Evolutionary conservation across 2,113 vertebrate species (phyloP).

Genomic region (Gallinago undulata): DNA sequence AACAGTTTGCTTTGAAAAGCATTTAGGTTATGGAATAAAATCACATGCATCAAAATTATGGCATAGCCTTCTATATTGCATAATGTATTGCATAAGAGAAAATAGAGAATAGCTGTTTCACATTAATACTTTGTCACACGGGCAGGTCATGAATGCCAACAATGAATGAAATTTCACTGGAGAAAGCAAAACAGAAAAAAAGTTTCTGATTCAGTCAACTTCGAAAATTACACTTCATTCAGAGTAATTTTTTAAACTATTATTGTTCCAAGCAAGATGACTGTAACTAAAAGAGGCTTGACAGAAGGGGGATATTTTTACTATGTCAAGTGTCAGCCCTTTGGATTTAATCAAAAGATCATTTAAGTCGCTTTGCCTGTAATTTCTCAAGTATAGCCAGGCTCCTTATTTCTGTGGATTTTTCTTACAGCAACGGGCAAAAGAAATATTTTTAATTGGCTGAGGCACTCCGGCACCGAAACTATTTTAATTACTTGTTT

Average conservation of each 20-base stretch:
- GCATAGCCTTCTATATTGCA: slow-evolving; percentile 42
- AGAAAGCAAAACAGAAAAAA: slow-evolving; percentile 32
- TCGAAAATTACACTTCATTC: slow-evolving; percentile 38
- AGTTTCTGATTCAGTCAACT: not conserved
- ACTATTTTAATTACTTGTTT: slow-evolving; percentile 50
- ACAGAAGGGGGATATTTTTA: not conserved
- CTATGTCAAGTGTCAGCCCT: not conserved
- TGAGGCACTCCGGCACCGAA: not conserved
- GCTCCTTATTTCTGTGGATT: not conserved
- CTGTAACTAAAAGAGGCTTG: slow-evolving; percentile 3
- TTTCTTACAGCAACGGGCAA: not conserved
- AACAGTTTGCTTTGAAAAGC: slow-evolving; percentile 11
- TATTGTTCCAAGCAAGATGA: not conserved
- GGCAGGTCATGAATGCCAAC: slow-evolving; percentile 33
- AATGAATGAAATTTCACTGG: slow-evolving; percentile 38
- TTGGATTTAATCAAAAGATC: not conserved
- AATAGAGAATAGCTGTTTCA: slow-evolving; percentile 49
- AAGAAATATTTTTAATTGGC: slow-evolving; percentile 19
- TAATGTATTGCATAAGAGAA: slow-evolving; percentile 62
- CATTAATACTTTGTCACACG: slow-evolving; percentile 55
- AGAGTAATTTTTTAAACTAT: not conserved
- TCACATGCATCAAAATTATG: slow-evolving; percentile 38
- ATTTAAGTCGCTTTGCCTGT: not conserved
- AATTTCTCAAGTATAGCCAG: not conserved
- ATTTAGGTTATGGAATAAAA: slow-evolving; percentile 34